phyloP scores from a whole-genome alignment of 2,797 vertebrate genomes.

The Sparidentex hasta region DNA sequence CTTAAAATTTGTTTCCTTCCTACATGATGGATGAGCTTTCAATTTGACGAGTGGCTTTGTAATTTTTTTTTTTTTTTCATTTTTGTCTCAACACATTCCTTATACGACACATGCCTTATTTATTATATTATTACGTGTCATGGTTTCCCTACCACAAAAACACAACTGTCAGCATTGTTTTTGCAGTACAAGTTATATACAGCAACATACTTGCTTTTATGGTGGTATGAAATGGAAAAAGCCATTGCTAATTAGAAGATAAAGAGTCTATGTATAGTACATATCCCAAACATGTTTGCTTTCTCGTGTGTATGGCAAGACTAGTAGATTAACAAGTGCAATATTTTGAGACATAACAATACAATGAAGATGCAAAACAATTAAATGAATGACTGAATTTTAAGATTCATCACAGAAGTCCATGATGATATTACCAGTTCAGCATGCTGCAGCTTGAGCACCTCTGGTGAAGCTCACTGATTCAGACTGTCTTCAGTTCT shows the following conservation, averaged over 20 bases:
- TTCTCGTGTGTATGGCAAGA: background rate
- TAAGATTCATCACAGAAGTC: background rate
- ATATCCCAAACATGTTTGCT: background rate
- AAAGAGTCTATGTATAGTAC: background rate
- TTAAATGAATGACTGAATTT: background rate
- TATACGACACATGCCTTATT: background rate
- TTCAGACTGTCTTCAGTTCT: background rate
- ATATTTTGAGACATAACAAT: background rate
- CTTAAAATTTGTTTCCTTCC: slow-evolving; percentile 26
- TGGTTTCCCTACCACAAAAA: background rate
- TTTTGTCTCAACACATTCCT: background rate
- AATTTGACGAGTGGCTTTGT: background rate
- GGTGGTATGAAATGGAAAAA: background rate
- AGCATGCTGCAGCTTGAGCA: background rate
- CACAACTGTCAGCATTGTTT: background rate
- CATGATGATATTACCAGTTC: background rate
- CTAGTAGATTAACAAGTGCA: background rate
- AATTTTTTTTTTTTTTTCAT: background rate
- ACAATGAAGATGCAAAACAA: background rate
- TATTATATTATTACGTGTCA: background rate
- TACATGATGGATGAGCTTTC: slow-evolving; percentile 30
- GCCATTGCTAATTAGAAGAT: background rate
- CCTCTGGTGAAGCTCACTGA: background rate
- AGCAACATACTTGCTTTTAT: background rate
- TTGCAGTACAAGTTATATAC: background rate